Base-by-base conservation (phyloP, 1,140 invertebrate genomes). In the Oncopodura yosiiana region DNA sequence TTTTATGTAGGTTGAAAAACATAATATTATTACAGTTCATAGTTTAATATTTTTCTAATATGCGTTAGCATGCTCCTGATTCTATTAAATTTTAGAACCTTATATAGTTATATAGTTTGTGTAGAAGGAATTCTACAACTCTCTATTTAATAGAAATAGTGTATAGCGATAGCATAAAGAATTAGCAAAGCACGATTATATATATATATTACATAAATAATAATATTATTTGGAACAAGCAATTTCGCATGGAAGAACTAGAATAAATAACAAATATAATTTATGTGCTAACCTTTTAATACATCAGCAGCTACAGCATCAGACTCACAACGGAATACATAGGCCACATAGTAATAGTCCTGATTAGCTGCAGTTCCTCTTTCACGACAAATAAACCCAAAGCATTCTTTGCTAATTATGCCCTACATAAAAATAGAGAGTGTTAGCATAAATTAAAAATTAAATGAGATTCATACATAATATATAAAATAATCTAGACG, bases 361-460 rank as follows among this genome's bases (percentile, higher is more conserved):
- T 38, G 87, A 87, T 69, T 94, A 91, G 23, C 94, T 79, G 66
- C 90, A 92, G 19, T 86, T 18, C 75, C 74, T 0, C 75, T 68
- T 67, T 94, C 89, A 18, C 82, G 75, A 59, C 86, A 90, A 34
- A 94, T 91, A 65, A 97, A 92, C 1, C 92, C 91, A 71, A 95
- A 95, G 66, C 94, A 86, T 54, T 94, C 89, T 21, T 77, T 73
- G 64, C 84, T 80, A 55, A 77, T 75, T 5, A 83, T 70, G 0
- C 93, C 93, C 74, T 86, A 67, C 38, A 70, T 69, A 62, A 50
- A 53, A 37, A 16, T 12, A 37, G 19, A 32, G 16, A 34, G 36
- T 12, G 37, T 48, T 54, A 26, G 26, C 12, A 49, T 30, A 32
- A 2, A 55, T 46, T 23, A 36, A 23, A 46, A 18, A 29, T 8